Evolutionary conservation across 2,888 invertebrate species (phyloP), one percentile per base, ranked within the genome.

Genomic region (Synergus laeviventris): DNA sequence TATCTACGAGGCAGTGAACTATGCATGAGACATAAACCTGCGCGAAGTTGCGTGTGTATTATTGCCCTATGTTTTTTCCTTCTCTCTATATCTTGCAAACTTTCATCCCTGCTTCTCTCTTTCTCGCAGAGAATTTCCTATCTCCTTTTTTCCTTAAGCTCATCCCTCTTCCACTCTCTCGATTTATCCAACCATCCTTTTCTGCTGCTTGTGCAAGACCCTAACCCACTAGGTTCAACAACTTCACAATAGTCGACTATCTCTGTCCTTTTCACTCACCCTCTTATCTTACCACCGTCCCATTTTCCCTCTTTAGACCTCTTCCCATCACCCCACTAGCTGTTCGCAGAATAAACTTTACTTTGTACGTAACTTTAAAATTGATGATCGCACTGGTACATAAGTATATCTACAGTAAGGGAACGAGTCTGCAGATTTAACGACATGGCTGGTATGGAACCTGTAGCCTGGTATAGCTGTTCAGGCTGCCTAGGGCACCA

Each of bases 281-380:
- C 74, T 18, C 31, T 74, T 59, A 74, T 77, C 66, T 66, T 73
- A n/a, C 36, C 31, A 21, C 24, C 66, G 66, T 73, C 18, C 54
- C 16, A 54, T n/a, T 42, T 42, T 42, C 49, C 18, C 74, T 74
- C 76, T 59, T 31, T 70, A 60, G 56, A 54, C 60, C 74, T 62
- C 60, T 76, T 70, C 59, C 75, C 42, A 31, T 62, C 62, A 18
- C 60, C 54, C 14, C 39, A 9, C 64, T 42, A 14, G 64, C 16
- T 64, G 62, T 73, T 74, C 80, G 78, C 74, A 82, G 82, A 84
- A 87, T 87, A 86, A 88, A 87, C 87, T 88, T 86, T 83, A 82
- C 76, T 81, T 49, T 70, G 49, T 82, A 82, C 81, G 82, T 84
- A 88, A 87, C 84, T 88, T 88, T 86, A 83, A 87, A 87, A 87